Percentiles rank a stretch among this genome's conserved stretches.
Conservation (phyloP, 2,888 invertebrate species). For the Volucella zonaria region DNA sequence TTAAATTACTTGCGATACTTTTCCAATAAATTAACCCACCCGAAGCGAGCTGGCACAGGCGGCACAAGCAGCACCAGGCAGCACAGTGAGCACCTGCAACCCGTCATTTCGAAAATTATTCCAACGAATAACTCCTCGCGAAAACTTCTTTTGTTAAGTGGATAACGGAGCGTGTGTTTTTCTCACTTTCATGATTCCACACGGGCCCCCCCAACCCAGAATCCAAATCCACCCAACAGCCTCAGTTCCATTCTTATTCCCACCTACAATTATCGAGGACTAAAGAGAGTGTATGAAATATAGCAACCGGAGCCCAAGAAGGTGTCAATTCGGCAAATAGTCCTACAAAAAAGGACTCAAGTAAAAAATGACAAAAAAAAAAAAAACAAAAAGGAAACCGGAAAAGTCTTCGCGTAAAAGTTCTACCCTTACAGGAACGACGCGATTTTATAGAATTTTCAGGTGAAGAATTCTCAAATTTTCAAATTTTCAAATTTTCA, state of each 20-base stretch:
- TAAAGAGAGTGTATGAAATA: slow-evolving; percentile 66
- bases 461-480: slow-evolving; percentile 43
- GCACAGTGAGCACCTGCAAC: slow-evolving; percentile 64
- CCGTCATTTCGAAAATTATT: slow-evolving; percentile 70
- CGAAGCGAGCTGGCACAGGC: slow-evolving; percentile 5
- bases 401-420: slow-evolving; percentile 37
- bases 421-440: slow-evolving; percentile 48
- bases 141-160: slow-evolving; percentile 69
- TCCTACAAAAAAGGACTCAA: slow-evolving; percentile 1
- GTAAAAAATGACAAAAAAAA: slow-evolving; percentile 5
- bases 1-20: slow-evolving; percentile 74
- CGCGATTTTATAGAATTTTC: slow-evolving; percentile 52
- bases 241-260: background rate
- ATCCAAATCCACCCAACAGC: background rate
- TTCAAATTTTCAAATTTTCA: too few relatives aligned
- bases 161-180: slow-evolving; percentile 64
- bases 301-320: slow-evolving; percentile 54
- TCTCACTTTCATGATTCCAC: slow-evolving; percentile 5
- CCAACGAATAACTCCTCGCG: slow-evolving; percentile 65
- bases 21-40: slow-evolving; percentile 71
- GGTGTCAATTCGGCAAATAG: slow-evolving; percentile 64
- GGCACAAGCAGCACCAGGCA: too few relatives aligned
- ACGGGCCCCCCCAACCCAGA: background rate
- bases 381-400: slow-evolving; percentile 10
- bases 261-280: slow-evolving; percentile 66